Percentiles rank a stretch among this genome's conserved stretches.
Evolutionary conservation across 2,888 invertebrate genomes (phyloP).

Genomic region (Tortricodes alternella): DNA sequence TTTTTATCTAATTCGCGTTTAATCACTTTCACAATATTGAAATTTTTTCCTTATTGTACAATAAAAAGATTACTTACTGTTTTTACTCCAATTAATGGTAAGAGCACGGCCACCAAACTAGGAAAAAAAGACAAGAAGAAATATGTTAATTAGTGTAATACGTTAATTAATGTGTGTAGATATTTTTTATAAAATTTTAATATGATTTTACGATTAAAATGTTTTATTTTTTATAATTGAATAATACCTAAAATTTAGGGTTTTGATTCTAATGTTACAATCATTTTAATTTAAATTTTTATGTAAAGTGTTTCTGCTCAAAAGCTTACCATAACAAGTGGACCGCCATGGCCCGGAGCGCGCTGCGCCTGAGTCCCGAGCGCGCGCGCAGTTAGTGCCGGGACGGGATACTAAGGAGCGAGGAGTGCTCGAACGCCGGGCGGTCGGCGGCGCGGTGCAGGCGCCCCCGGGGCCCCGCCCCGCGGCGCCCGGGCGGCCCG

Average conservation of each 20-base stretch:
- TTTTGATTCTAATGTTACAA: neutral
- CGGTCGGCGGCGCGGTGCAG: conserved; percentile 58
- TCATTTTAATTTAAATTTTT: neutral
- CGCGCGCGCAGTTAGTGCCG: conserved; percentile 80
- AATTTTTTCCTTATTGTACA: conserved; percentile 25
- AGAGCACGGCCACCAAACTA: conserved; percentile 73
- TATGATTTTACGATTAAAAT: neutral
- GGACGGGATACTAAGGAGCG: conserved; percentile 81
- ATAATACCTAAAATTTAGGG: neutral
- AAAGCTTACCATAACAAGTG: conserved; percentile 75
- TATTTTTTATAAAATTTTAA: neutral
- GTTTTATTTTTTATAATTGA: neutral
- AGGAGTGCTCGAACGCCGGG: conserved; percentile 66
- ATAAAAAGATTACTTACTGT: conserved; percentile 57
- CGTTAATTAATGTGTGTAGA: neutral
- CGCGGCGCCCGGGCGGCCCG: conserved; percentile 50
- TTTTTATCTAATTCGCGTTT: conserved; percentile 47
- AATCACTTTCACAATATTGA: conserved; percentile 36
- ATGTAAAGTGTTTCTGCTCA: neutral
- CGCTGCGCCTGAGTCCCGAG: conserved; percentile 78
- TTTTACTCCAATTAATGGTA: conserved; percentile 61
- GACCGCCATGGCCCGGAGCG: conserved; percentile 78
- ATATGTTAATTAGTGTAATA: conserved; percentile 6
- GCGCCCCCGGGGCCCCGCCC: conserved; percentile 62
- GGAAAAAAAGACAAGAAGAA: conserved; percentile 36